Base-by-base conservation (phyloP, 2,888 invertebrate species). In the Clusia tigrina region DNA sequence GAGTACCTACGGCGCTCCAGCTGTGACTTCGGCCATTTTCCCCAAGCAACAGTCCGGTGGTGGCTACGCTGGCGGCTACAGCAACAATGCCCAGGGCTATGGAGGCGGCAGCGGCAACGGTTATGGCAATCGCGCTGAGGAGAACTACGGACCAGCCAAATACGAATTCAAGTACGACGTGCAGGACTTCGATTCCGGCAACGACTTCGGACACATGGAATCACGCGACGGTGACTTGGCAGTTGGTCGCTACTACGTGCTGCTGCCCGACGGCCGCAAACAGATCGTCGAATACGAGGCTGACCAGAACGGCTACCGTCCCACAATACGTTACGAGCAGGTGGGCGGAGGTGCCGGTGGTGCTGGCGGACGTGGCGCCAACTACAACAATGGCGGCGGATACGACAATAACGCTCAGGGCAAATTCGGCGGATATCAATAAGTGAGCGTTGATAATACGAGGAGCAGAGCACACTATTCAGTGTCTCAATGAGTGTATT, bases 211-310 rank as follows among this genome's bases (percentile, higher is more conserved):
- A 0, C 90, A 90, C 77, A 85, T 87, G 73, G 90, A 90, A 78
- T 84, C 87, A 5, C 85, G 90, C 32, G 86, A 88, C 74, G 89
- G 89, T 2, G 88, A 89, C 70, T 83, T 86, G 48, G 87, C 89
- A 10, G 85, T 87, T 54, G 90, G 90, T 1, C 80, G 86, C 26
- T 90, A 90, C 83, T 89, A 89, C 71, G 90, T 90, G 1, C 80
- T 89, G 2, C 81, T 90, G 60, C 90, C 90, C 67, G 90, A 90
- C 80, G 90, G 90, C 54, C 87, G 90, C 74, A 89, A 88, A 77
- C 89, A 89, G 85, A 89, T 89, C 46, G 90, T 90, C 0, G 87
- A 88, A 69, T 91, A 90, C 81, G 89, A 89, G 74, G 91, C 90
- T 5, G 89, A 90, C 72, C 85, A 88, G 74, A 85, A 87, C 52